These are phyloP conservation scores for Phengaris arion DNA, from an alignment of 2,888 invertebrate species.

Conservation along the genomic window DNA sequence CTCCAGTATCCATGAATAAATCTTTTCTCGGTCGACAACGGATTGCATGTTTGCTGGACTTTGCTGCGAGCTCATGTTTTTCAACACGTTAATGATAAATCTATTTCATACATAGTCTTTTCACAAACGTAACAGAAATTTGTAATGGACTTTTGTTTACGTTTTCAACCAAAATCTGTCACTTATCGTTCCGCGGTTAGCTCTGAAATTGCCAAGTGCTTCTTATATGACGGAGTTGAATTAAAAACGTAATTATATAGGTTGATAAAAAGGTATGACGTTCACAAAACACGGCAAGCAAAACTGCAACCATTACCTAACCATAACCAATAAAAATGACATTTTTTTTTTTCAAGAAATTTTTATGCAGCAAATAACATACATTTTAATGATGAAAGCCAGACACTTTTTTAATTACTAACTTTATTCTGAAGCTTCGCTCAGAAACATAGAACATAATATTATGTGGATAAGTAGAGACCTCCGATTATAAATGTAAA, in stretches of 20 bases:
- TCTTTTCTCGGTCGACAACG: constrained; percentile 91
- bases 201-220: background rate
- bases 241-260: background rate
- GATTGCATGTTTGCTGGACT: constrained; percentile 86
- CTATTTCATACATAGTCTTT: constrained; percentile 10
- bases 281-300: constrained; percentile 7
- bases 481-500: no score
- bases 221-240: background rate
- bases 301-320: background rate
- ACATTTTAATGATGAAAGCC: no score
- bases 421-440: no score
- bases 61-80: constrained; percentile 86
- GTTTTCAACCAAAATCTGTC: background rate
- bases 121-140: background rate
- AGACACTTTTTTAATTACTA: no score
- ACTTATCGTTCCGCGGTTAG: background rate
- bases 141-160: background rate
- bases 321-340: background rate
- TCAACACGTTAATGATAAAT: constrained; percentile 18
- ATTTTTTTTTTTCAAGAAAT: background rate
- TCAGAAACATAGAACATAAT: no score
- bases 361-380: no score
- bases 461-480: no score
- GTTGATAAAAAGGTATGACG: background rate
- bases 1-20: constrained; percentile 95